Conservation (phyloP, 1,140 invertebrate species). For the Drosophila sp. region DNA sequence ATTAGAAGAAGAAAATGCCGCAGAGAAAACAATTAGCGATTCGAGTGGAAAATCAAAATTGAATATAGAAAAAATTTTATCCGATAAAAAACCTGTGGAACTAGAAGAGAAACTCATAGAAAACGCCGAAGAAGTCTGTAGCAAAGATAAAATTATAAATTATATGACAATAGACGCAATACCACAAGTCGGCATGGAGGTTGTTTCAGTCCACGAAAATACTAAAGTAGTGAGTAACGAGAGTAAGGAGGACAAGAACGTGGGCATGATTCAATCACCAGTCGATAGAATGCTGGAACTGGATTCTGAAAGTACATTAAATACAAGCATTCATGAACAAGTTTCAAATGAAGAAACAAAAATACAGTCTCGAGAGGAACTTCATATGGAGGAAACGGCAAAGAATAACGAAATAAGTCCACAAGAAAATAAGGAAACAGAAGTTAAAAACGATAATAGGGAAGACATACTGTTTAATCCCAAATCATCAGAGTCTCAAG, state of each 20-base stretch:
- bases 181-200: neutral
- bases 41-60: neutral
- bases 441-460: neutral
- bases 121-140: neutral
- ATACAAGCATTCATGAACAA: neutral
- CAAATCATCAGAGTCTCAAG: neutral
- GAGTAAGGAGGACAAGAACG: neutral
- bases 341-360: neutral
- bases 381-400: neutral
- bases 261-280: neutral
- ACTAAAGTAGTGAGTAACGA: neutral
- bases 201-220: neutral
- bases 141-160: neutral
- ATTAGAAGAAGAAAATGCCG: neutral
- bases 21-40: neutral
- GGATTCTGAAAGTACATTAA: neutral
- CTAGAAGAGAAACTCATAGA: neutral
- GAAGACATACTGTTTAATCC: neutral
- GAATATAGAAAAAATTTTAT: neutral
- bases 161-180: neutral
- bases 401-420: neutral
- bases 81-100: neutral
- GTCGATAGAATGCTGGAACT: neutral
- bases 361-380: neutral
- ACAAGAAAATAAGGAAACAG: neutral